Evolutionary conservation across 2,113 vertebrate genomes (phyloP), one percentile per base, ranked within the genome.

Genomic region (Herpetotheres cachinnans): DNA sequence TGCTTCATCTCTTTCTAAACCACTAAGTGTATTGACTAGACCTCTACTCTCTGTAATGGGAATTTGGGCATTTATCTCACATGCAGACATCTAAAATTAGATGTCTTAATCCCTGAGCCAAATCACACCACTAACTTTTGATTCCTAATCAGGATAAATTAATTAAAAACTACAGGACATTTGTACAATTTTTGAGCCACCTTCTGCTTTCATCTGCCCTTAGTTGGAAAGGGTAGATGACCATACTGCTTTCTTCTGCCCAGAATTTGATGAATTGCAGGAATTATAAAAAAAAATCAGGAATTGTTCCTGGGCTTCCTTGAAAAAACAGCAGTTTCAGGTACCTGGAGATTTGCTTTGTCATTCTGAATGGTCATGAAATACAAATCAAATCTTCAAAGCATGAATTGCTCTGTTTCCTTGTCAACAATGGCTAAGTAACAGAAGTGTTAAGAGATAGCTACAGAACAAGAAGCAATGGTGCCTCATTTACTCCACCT

Each of bases 21-120:
- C 83, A 89, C 86, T 95, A 96, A 96, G 87, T 95, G 84, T 84
- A 93, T 97, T 91, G 93, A 87, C 69, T 65, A 91, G 93, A 96
- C 40, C 73, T 96, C 77, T 94, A 59, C 56, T 87, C 42, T 74
- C 59, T 76, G 13, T 96, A 96, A 94, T 91, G 83, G 91, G 40
- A 93, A 89, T 56, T 18, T 82, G 65, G 44, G 52, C 81, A 89
- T 94, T 96, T 95, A 76, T 63, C 83, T 95, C 32, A 63, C 13
- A 59, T 42, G 47, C 5, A 0, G 21, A 29, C 65, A 86, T 94
- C 94, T 96, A 95, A 96, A 95, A 89, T 93, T 91, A 93, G 86
- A 63, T 67, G 21, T 67, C 44, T 96, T 86, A 94, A 86, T 76
- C 77, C 16, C 40, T 63, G 52, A 89, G 44, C 20, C 38, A 93